Evolutionary conservation across 1,140 invertebrate species (phyloP).

Genomic region (Anastrepha obliqua): DNA sequence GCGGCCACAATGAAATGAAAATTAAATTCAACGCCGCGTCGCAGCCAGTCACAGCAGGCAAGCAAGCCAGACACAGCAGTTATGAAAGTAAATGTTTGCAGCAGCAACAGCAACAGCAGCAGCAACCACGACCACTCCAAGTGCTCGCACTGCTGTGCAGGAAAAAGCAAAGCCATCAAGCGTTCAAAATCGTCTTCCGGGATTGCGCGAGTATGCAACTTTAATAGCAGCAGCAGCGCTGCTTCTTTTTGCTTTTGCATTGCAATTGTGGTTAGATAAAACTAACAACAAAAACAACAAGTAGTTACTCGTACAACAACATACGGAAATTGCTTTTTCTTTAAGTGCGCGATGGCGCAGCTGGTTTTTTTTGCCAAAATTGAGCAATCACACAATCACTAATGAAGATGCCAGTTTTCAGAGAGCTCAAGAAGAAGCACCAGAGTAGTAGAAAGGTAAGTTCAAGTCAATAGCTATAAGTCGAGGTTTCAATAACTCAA

Average conservation of each 20-base stretch:
- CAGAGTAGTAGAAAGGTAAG: too few species aligned
- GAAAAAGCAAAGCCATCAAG: conserved; percentile 31
- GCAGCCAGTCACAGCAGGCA: background rate
- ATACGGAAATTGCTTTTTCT: conserved; percentile 38
- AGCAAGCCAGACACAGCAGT: background rate
- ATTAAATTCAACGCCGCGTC: conserved; percentile 22
- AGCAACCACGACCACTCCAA: too few species aligned
- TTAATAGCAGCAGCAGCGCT: background rate
- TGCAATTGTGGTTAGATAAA: conserved; percentile 9
- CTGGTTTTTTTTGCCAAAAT: background rate
- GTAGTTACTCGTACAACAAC: background rate
- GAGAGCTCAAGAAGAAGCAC: too few species aligned
- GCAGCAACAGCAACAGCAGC: background rate
- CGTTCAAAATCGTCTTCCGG: conserved; percentile 48
- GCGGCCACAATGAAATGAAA: conserved; percentile 48
- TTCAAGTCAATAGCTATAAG: too few species aligned
- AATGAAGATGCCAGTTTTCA: background rate
- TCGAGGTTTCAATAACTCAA: too few species aligned
- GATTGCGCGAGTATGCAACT: conserved; percentile 3
- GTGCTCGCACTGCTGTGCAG: background rate
- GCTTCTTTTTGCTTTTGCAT: background rate
- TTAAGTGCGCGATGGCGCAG: background rate
- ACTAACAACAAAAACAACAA: background rate
- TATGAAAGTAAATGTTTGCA: conserved; percentile 44
- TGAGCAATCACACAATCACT: conserved; percentile 15